phyloP scores from a whole-genome alignment of 2,797 vertebrate species.

The Chromobotia macracanthus region DNA sequence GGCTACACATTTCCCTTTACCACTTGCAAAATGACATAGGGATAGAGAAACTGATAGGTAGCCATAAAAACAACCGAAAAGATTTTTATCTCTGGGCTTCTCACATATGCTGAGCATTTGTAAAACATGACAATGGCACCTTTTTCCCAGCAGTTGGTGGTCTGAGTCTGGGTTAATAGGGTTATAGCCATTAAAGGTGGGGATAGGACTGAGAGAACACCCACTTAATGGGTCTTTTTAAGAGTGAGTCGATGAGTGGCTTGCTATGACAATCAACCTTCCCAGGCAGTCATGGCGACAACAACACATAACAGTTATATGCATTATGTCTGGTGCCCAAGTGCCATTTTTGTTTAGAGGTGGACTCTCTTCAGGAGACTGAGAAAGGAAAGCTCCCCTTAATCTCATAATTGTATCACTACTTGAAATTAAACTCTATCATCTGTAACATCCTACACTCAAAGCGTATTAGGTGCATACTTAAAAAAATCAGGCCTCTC shows the following conservation, averaged over 20 bases:
- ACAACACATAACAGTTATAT: conserved; percentile 51
- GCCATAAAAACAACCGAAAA: conserved; percentile 67
- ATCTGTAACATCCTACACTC: conserved; percentile 62
- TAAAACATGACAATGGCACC: conserved; percentile 48
- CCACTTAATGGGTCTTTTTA: conserved; percentile 68
- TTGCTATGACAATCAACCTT: conserved; percentile 70
- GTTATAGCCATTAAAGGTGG: conserved; percentile 67
- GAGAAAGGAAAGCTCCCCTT: conserved; percentile 61
- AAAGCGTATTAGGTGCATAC: conserved; percentile 55
- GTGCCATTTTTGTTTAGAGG: conserved; percentile 76
- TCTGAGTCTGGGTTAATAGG: conserved; percentile 63
- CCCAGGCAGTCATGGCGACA: conserved; percentile 30
- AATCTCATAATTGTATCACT: conserved; percentile 68
- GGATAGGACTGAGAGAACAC: conserved; percentile 67
- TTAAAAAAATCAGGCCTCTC: conserved; percentile 45
- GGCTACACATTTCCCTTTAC: conserved; percentile 32
- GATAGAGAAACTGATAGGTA: conserved; percentile 62
- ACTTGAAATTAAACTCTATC: conserved; percentile 71
- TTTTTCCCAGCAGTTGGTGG: conserved; percentile 57
- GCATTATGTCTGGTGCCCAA: conserved; percentile 63
- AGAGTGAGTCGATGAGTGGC: conserved; percentile 56
- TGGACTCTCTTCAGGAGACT: conserved; percentile 68
- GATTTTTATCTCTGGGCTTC: conserved; percentile 34
- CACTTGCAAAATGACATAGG: conserved; percentile 29
- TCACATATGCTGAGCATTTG: conserved; percentile 42